Percentiles rank a stretch among this genome's conserved stretches.
Conservation (phyloP, 2,888 invertebrate genomes). For the Macrosiphum euphorbiae region DNA sequence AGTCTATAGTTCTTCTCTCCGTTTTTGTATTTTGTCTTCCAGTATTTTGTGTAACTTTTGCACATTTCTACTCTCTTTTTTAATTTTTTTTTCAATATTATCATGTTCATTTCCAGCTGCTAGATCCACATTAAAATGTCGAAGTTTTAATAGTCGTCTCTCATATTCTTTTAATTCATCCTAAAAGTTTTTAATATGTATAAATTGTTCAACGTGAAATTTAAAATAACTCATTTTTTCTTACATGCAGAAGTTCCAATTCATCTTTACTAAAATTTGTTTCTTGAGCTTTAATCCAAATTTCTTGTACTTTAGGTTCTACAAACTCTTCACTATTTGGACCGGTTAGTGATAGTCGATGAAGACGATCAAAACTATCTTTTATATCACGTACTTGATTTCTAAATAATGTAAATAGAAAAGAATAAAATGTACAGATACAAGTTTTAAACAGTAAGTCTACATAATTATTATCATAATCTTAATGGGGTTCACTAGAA, state of each 20-base stretch:
- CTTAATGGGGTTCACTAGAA: neutral
- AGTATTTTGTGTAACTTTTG: slow-evolving; percentile 87
- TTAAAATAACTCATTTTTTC: slow-evolving; percentile 50
- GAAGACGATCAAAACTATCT: slow-evolving; percentile 83
- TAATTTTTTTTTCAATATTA: slow-evolving; percentile 82
- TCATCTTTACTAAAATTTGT: slow-evolving; percentile 87
- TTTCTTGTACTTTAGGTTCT: slow-evolving; percentile 89
- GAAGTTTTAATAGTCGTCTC: slow-evolving; percentile 84
- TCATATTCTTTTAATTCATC: slow-evolving; percentile 90
- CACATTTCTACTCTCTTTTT: slow-evolving; percentile 86
- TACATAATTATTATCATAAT: no score
- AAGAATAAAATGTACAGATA: neutral
- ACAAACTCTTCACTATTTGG: slow-evolving; percentile 88
- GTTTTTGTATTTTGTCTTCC: slow-evolving; percentile 81
- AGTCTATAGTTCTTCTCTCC: slow-evolving; percentile 76
- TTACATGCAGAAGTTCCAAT: slow-evolving; percentile 84
- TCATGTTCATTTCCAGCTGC: slow-evolving; percentile 77
- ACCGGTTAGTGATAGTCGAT: slow-evolving; percentile 81
- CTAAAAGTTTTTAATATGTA: slow-evolving; percentile 70
- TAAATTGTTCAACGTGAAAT: neutral
- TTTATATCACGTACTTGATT: slow-evolving; percentile 82
- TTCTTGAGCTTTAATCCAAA: slow-evolving; percentile 87
- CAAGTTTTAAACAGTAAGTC: neutral
- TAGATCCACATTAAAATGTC: slow-evolving; percentile 86
- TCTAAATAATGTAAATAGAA: slow-evolving; percentile 70